phyloP scores from a whole-genome alignment of 1,140 invertebrate genomes.

The Drepana arcuata region DNA sequence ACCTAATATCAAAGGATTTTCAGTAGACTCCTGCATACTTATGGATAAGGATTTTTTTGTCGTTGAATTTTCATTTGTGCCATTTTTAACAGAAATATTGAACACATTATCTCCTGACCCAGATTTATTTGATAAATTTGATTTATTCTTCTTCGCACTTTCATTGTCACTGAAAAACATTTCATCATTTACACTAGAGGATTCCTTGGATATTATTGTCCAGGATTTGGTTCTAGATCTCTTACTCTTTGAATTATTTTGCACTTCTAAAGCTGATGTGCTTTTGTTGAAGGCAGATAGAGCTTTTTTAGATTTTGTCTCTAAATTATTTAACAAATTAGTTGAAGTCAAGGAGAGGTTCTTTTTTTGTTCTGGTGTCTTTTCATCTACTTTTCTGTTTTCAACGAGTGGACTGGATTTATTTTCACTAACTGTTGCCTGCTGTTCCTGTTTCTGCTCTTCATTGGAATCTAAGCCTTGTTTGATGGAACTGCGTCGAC shows the following conservation, averaged over 20 bases:
- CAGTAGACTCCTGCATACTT: too few relatives aligned
- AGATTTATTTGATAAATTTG: constrained; percentile 10
- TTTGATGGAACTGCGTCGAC: too few relatives aligned
- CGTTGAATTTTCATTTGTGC: constrained; percentile 9
- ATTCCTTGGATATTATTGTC: constrained; percentile 17
- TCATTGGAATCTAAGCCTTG: too few relatives aligned
- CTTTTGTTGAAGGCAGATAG: constrained; percentile 28
- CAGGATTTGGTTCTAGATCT: constrained; percentile 45
- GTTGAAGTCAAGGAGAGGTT: constrained; percentile 18
- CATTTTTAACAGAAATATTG: constrained; percentile 12
- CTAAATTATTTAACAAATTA: constrained; percentile 23
- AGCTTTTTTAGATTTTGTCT: constrained; percentile 16
- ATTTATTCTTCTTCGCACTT: constrained; percentile 28
- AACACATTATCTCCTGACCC: constrained; percentile 18
- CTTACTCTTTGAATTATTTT: constrained; percentile 18
- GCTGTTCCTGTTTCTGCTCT: too few relatives aligned
- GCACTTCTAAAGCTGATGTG: constrained; percentile 15
- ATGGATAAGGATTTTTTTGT: too few relatives aligned
- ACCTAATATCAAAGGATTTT: too few relatives aligned
- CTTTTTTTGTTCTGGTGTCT: constrained; percentile 7
- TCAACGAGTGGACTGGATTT: constrained; percentile 1
- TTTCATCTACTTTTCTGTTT: constrained; percentile 5
- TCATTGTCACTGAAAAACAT: constrained; percentile 47
- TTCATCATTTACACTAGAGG: constrained; percentile 12
- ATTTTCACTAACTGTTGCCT: too few relatives aligned